Evolutionary conservation across 2,113 vertebrate species (phyloP).

Genomic region (Pholis gunnellus): DNA sequence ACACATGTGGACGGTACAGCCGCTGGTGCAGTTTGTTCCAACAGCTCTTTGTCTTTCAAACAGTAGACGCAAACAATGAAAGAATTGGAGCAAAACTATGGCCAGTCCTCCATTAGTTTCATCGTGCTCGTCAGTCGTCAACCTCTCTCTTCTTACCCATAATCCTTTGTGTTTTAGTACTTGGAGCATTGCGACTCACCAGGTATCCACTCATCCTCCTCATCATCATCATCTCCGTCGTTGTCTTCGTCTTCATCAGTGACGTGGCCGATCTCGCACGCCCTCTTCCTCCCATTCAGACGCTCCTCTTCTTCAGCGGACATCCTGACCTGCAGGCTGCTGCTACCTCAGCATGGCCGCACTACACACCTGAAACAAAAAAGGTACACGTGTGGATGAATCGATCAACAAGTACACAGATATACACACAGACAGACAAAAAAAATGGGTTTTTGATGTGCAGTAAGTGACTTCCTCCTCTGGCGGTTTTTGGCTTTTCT

Average conservation of each 20-base stretch:
- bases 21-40: not conserved
- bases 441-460: not conserved
- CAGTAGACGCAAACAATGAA: not conserved
- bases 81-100: not conserved
- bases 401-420: not conserved
- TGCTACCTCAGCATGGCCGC: conserved; percentile 69
- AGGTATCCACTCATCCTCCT: conserved; percentile 49
- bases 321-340: conserved; percentile 54
- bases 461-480: not conserved
- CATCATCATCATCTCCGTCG: conserved; percentile 57
- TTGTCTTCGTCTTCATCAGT: conserved; percentile 48
- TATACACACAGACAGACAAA: not conserved
- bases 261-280: conserved; percentile 22
- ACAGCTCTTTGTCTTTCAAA: not conserved
- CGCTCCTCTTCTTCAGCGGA: conserved; percentile 54
- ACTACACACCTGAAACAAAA: conserved; percentile 42
- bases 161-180: not conserved
- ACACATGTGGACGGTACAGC: not conserved
- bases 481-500: conserved; percentile 2
- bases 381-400: not conserved
- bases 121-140: not conserved
- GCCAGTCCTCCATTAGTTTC: not conserved
- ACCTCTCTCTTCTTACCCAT: not conserved
- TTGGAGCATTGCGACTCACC: conserved; percentile 52
- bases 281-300: conserved; percentile 4